Evolutionary conservation across 2,113 vertebrate genomes (phyloP), one percentile per base, ranked within the genome.

Genomic region (Nipponia nippon): DNA sequence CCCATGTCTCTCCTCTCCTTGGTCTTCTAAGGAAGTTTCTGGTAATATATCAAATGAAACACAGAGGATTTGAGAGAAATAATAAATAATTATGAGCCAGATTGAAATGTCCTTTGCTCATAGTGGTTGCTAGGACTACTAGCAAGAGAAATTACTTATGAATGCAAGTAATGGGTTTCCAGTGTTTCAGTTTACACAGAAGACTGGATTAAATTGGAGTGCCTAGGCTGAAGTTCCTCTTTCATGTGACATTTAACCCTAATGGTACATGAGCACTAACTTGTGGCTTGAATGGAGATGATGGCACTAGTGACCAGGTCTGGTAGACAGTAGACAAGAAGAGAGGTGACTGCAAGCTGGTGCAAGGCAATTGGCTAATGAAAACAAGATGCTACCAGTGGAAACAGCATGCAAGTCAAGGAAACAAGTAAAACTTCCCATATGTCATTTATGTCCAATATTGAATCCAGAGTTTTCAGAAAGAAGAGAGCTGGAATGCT

Each of bases 151-250:
- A 80, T 77, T 56, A 52, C 21, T 29, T 59, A n/a, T 30, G 17
- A 70, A 44, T 16, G 11, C 36, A 91, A 70, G 26, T 46, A 47
- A 25, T 16, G 16, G 4, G 1, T 80, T 87, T 88, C n/a, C 42
- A 86, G 3, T 40, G 10, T 50, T 47, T 29, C 0, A 0, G 5
- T 47, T 18, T 56, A 87, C 38, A 47, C 5, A 30, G 47, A 65
- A 75, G 23, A 34, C 4, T 26, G n/a, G n/a, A 78, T 67, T 83
- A 67, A 63, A 89, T 3, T 69, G n/a, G 20, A 50, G 19, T 21
- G 8, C 34, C 63, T 59, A 52, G 30, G 16, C 38, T 83, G 58
- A 92, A 70, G 27, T 36, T 93, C 30, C 23, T 71, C 16, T 27
- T 76, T 69, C 40, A 26, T 72, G 38, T 61, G 30, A 56, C 5